phyloP scores from a whole-genome alignment of 2,113 vertebrate species.

The Isurus oxyrinchus region DNA sequence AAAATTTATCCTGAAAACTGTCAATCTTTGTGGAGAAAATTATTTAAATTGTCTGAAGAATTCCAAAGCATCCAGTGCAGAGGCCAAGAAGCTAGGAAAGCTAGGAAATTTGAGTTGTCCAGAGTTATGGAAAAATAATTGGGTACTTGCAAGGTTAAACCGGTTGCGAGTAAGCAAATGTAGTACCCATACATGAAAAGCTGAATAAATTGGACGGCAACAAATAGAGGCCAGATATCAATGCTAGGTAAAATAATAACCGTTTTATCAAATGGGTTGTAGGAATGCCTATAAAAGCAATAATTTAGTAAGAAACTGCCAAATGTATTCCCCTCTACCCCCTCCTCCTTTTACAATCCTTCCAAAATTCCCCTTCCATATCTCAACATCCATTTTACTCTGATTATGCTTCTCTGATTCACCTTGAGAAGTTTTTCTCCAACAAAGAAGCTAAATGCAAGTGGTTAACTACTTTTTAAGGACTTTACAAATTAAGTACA shows the following conservation, averaged over 20 bases:
- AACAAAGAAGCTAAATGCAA: neutral
- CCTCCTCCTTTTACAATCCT: neutral
- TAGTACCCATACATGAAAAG: neutral
- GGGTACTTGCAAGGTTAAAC: neutral
- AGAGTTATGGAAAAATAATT: neutral
- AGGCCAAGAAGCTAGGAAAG: neutral
- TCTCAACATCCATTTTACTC: neutral
- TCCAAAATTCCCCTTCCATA: neutral
- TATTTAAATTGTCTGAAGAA: neutral
- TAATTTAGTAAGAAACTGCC: neutral
- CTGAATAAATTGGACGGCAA: neutral
- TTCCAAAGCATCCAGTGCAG: too few species aligned
- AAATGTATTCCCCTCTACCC: neutral
- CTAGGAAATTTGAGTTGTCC: neutral
- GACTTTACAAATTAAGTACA: neutral
- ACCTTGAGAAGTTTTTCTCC: neutral
- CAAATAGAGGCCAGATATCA: neutral
- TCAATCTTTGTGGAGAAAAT: neutral
- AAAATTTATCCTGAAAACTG: neutral
- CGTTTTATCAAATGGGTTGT: neutral
- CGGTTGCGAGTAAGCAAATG: neutral
- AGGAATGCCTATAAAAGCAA: neutral
- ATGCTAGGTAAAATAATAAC: neutral
- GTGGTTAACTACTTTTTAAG: neutral
- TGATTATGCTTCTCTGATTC: neutral